Conservation (phyloP, 1,140 invertebrate species). For the Akabosia matsudoensis region DNA sequence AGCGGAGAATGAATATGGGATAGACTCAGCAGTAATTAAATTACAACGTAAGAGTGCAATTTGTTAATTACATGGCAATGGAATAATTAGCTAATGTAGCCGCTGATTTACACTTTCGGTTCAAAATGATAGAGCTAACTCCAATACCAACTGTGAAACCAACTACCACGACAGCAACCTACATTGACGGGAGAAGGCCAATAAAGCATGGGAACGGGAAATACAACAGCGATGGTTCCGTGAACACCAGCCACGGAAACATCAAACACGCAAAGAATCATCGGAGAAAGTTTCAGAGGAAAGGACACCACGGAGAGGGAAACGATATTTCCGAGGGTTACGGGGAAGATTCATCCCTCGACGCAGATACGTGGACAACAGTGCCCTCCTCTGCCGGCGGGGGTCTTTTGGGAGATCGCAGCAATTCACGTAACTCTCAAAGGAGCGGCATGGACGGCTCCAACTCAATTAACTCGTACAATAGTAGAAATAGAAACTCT, state of each 20-base stretch:
- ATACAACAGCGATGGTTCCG: background rate
- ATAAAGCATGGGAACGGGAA: conserved; percentile 3
- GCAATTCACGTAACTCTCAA: background rate
- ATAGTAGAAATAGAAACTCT: background rate
- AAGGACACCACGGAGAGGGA: background rate
- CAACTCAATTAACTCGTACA: conserved; percentile 15
- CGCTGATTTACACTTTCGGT: background rate
- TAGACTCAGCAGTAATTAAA: conserved; percentile 3
- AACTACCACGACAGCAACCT: background rate
- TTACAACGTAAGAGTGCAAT: conserved; percentile 15
- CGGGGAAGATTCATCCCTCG: background rate
- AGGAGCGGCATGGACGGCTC: conserved; percentile 1
- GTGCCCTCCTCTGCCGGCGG: background rate
- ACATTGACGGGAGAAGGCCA: background rate
- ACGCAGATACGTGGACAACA: background rate
- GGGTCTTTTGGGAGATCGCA: background rate
- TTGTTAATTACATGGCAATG: background rate
- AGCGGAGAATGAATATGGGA: background rate
- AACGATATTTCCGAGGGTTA: background rate
- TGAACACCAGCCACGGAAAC: background rate
- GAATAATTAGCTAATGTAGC: background rate
- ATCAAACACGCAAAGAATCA: conserved; percentile 8
- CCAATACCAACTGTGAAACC: background rate
- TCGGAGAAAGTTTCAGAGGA: background rate
- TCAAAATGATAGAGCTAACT: background rate